Percentiles rank a stretch among this genome's conserved stretches.
phyloP scores from a whole-genome alignment of 2,113 vertebrate genomes.

The Apaloderma vittatum region DNA sequence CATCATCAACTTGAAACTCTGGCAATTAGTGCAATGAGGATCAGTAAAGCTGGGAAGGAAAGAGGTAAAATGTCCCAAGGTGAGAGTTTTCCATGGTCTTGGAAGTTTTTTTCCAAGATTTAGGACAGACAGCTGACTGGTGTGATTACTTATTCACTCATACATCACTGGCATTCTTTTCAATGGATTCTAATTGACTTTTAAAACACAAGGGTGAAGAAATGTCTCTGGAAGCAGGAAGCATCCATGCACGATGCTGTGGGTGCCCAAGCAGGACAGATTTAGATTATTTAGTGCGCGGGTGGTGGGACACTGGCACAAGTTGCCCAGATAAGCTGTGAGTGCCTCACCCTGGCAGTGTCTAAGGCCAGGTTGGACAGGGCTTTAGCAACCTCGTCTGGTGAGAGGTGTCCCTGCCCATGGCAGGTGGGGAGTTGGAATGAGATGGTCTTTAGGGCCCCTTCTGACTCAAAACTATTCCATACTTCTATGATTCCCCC shows the following conservation, averaged over 20 bases:
- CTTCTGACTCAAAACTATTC: no score
- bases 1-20: no score
- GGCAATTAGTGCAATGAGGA: neutral
- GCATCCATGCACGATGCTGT: fast-evolving
- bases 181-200: fast-evolving
- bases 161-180: neutral
- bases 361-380: no score
- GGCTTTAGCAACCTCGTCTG: no score
- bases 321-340: no score
- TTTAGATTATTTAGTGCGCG: no score
- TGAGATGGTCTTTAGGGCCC: no score
- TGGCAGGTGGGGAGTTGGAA: no score
- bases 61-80: neutral
- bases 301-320: no score
- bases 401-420: no score
- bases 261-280: fast-evolving
- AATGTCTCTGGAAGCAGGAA: neutral
- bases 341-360: no score
- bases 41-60: neutral
- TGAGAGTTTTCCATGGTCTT: fast-evolving
- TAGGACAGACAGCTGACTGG: fast-evolving
- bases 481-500: neutral
- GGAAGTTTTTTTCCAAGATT: neutral
- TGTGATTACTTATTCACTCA: neutral
- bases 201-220: neutral